Conservation (phyloP, 2,888 invertebrate species). For the Aleiodes testaceus region DNA sequence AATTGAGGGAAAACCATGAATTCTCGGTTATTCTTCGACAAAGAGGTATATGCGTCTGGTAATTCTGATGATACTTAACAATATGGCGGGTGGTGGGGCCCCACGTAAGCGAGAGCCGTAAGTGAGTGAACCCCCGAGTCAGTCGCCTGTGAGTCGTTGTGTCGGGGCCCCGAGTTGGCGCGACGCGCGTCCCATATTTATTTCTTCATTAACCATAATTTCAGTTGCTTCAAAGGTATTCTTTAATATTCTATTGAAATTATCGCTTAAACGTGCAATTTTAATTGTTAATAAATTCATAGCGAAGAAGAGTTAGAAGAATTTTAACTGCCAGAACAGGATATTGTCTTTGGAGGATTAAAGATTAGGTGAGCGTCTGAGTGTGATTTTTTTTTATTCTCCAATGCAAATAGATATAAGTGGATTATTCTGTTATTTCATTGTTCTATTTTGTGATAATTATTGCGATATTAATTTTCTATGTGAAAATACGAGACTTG, state of each 20-base stretch:
- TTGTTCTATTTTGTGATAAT: neutral
- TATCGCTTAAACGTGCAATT: too few species aligned
- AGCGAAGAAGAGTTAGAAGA: neutral
- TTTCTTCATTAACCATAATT: neutral
- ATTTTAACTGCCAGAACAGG: neutral
- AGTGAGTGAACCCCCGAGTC: conserved; percentile 59
- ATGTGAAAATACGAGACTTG: neutral
- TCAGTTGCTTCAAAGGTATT: too few species aligned
- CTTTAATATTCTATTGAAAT: too few species aligned
- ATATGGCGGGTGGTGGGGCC: conserved; percentile 51
- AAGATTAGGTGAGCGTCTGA: conserved; percentile 26
- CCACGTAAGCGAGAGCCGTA: conserved; percentile 17
- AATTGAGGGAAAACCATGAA: too few species aligned
- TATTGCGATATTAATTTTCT: neutral
- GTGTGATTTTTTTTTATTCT: conserved; percentile 4
- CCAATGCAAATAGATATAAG: neutral
- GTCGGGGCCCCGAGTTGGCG: conserved; percentile 68
- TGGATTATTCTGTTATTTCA: neutral
- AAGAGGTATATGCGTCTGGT: conserved; percentile 2
- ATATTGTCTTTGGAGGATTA: conserved; percentile 1
- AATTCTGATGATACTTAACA: neutral
- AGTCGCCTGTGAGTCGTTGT: conserved; percentile 63
- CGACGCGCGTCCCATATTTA: conserved; percentile 55
- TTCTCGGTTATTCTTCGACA: too few species aligned
- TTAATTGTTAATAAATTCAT: neutral